Evolutionary conservation across 2,113 vertebrate genomes (phyloP), one percentile per base, ranked within the genome.

Genomic region (Phasianus colchicus): DNA sequence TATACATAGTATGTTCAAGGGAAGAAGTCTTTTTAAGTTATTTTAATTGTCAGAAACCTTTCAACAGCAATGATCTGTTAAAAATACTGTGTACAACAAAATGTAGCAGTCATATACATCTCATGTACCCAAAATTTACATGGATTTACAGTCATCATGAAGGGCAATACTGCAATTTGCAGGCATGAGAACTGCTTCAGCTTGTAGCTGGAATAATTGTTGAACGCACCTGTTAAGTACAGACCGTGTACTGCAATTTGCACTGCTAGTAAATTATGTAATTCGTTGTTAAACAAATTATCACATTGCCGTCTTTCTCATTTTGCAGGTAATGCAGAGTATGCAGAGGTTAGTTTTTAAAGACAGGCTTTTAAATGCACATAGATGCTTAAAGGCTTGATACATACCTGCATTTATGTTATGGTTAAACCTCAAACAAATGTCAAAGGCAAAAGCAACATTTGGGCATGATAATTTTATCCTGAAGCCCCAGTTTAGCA

Each of bases 31-130:
- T 87, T 94, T 73, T 61, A 67, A 84, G 42, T 67, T 9, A 54
- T 17, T 80, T 82, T 80, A 78, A 15, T 69, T 92, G 91, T 87
- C 83, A 67, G 75, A 83, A 82, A 73, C 15, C 58, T 93, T 77
- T 58, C 45, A 70, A 13, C 36, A 79, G 27, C 47, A 83, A 55
- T 40, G 50, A 67, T 43, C 43, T 72, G 77, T 16, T 48, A 40
- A 75, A 74, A 65, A 32, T 71, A 38, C 4, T 6, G 36, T 60
- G 13, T 34, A 13, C 2, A 1, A 65, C 67, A 45, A 71, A 30
- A 60, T 7, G 5, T 29, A 5, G 67, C 40, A 63, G 34, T 60
- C 27, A 9, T 34, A 61, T 8, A 4, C 18, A 6, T n/a, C 18
- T 76, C 20, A 45, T 34, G 10, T 12, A 32, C n/a, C 4, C 27